Evolutionary conservation across 2,888 invertebrate species (phyloP).

Genomic region (Lumbricus terrestris): DNA sequence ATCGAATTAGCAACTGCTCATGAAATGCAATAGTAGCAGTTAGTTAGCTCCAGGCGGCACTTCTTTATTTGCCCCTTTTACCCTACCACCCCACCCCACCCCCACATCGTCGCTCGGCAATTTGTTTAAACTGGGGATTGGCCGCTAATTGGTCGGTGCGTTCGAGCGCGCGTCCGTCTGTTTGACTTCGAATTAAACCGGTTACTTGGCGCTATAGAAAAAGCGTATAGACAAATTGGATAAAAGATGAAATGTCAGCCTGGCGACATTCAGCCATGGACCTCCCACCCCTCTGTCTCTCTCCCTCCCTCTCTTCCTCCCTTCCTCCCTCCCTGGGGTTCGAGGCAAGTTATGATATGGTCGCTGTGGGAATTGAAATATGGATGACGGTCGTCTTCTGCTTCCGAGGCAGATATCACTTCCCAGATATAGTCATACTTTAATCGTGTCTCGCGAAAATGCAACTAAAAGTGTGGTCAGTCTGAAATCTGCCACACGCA

Average conservation of each 20-base stretch:
- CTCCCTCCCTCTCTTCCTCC: not conserved
- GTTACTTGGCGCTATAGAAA: slow-evolving; percentile 14
- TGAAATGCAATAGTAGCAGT: not conserved
- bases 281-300: not conserved
- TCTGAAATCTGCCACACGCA: not conserved
- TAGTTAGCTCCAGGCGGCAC: too few species aligned
- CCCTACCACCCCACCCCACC: not conserved
- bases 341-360: not conserved
- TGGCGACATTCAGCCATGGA: not conserved
- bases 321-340: not conserved
- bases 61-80: too few species aligned
- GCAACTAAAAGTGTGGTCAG: not conserved
- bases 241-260: slow-evolving; percentile 17
- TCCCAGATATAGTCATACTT: not conserved
- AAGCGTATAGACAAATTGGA: not conserved
- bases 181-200: slow-evolving; percentile 14
- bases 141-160: not conserved
- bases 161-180: not conserved
- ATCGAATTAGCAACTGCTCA: too few species aligned
- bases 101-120: not conserved
- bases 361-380: slow-evolving; percentile 16
- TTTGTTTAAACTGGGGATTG: slow-evolving; percentile 7
- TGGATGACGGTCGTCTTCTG: not conserved
- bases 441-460: not conserved
- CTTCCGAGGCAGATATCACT: not conserved